Conservation (phyloP, 2,797 vertebrate genomes). For the Smutsia temminckii region DNA sequence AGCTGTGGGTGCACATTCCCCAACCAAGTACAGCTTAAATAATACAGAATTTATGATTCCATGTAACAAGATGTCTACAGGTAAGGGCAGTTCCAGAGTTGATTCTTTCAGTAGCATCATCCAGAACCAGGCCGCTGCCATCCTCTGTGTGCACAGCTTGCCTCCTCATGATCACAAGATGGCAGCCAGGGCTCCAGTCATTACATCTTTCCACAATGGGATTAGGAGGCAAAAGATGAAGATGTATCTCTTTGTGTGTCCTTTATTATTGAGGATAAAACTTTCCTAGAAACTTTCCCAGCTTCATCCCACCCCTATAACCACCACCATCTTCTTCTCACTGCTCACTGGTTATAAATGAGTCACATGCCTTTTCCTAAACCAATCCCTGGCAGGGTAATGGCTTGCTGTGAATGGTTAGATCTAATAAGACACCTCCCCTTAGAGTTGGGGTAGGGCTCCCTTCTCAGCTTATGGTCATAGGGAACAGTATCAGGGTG, state of each 20-base stretch:
- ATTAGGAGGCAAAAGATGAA: not conserved
- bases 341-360: not conserved
- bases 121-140: not conserved
- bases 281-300: not conserved
- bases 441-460: not conserved
- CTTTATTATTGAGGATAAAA: not conserved
- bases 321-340: not conserved
- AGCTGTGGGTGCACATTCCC: not conserved
- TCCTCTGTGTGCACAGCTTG: not conserved
- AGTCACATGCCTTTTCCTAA: not conserved
- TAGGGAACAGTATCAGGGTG: not conserved
- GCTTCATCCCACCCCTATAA: no score
- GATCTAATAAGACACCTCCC: not conserved
- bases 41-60: not conserved
- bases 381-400: not conserved
- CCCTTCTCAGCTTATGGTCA: not conserved
- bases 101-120: not conserved
- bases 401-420: not conserved
- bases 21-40: not conserved
- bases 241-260: not conserved
- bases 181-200: not conserved
- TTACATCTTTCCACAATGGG: not conserved
- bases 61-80: not conserved
- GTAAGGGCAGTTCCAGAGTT: not conserved
- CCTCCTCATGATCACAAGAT: not conserved